Evolutionary conservation across 2,113 vertebrate species (phyloP), one percentile per base, ranked within the genome.

Genomic region (Archilochus colubris): DNA sequence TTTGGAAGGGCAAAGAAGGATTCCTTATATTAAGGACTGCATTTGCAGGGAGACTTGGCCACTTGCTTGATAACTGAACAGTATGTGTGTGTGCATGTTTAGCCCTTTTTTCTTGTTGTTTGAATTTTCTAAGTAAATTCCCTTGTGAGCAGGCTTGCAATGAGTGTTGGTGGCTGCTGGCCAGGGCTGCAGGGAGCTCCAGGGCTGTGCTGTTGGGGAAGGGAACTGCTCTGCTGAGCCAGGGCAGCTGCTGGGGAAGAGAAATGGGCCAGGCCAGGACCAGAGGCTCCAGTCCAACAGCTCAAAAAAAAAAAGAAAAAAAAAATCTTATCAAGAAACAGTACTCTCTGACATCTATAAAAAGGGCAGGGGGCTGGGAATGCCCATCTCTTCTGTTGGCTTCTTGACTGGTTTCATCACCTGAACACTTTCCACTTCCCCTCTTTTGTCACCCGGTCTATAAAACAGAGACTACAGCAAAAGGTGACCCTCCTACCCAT

Each of bases 401-500:
- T 83, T 82, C 72, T 55, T 83, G 68, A n/a, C 27, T 40, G 48
- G 54, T 70, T 51, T 86, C 17, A n/a, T 63, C 85, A 68, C 54
- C 55, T 58, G 16, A 53, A 54, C 31, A 23, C 58, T 79, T 88
- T 2, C 54, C 10, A 30, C 27, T 48, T 64, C 22, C 27, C 44
- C 62, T 75, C 15, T 40, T 66, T 51, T 79, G 36, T 7, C 55
- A 33, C 28, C 6, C 36, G 21, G 28, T 5, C 75, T 48, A 5
- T 57, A 48, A 23, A 85, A 24, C 36, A 67, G 38, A 10, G 31
- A 44, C 46, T 40, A 12, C 31, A 89, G 70, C 50, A 44, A 68
- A 68, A 53, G 0, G 0, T 3, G 46, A 21, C 30, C 59, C 14
- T 3, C 44, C 8, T 40, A 11, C 9, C 14, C 5, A 7, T 0